Percentiles rank a stretch among this genome's conserved stretches.
phyloP scores from a whole-genome alignment of 1,140 invertebrate genomes.

The Drosophila novamexicana region DNA sequence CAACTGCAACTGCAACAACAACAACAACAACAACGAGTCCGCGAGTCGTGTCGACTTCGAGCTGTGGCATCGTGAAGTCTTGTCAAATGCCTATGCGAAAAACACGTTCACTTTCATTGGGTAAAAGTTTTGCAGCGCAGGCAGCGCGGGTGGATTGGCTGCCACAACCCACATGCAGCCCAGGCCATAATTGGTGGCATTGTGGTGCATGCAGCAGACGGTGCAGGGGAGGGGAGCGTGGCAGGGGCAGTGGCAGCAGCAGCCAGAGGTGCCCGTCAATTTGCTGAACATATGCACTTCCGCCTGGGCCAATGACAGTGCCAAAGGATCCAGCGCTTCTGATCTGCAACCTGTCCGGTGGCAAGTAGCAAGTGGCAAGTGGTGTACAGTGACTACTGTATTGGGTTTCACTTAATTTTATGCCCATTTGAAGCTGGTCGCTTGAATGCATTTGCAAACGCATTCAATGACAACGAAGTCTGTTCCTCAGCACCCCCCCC shows the following conservation, averaged over 20 bases:
- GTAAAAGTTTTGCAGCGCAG: slow-evolving; percentile 56
- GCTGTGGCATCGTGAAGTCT: slow-evolving; percentile 9
- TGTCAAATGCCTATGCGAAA: slow-evolving; percentile 22
- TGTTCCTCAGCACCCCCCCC: background rate
- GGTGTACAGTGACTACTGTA: background rate
- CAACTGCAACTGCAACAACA: background rate
- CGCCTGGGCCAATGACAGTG: background rate
- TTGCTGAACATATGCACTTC: background rate
- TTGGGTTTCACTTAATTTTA: slow-evolving; percentile 10
- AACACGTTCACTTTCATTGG: slow-evolving; percentile 78
- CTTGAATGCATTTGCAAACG: slow-evolving; percentile 6
- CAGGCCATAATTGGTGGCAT: slow-evolving; percentile 35
- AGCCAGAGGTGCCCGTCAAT: background rate
- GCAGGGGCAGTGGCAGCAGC: background rate
- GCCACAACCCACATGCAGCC: slow-evolving; percentile 16
- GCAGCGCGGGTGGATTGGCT: slow-evolving; percentile 38
- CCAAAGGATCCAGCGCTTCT: slow-evolving; percentile 21
- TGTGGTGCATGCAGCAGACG: background rate
- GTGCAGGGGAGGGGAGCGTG: background rate
- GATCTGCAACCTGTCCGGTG: slow-evolving; percentile 8
- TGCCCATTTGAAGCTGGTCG: slow-evolving; percentile 19
- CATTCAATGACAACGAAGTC: slow-evolving; percentile 1
- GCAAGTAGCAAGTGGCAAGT: background rate
- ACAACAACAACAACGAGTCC: slow-evolving; percentile 16
- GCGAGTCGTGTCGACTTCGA: background rate